These are phyloP conservation scores for Archaeoteleia sp. DNA, from an alignment of 2,888 invertebrate genomes.

Conservation along the genomic window DNA sequence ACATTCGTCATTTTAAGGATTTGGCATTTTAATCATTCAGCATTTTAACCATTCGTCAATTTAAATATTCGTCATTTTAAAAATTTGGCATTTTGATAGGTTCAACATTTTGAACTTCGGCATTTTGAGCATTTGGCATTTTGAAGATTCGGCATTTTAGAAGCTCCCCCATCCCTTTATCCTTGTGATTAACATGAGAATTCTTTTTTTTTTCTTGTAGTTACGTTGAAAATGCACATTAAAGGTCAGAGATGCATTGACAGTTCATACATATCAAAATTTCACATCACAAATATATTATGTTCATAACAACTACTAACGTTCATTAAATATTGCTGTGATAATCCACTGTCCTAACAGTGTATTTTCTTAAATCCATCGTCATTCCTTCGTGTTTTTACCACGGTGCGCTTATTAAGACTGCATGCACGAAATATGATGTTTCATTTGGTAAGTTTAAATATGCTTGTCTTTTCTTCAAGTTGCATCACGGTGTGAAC, in stretches of 20 bases:
- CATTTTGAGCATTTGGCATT: too few species aligned
- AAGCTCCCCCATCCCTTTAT: too few species aligned
- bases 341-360: slow-evolving; percentile 32
- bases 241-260: slow-evolving; percentile 43
- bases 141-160: too few species aligned
- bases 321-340: slow-evolving; percentile 44
- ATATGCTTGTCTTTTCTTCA: slow-evolving; percentile 21
- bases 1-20: too few species aligned
- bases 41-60: too few species aligned
- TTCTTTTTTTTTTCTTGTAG: too few species aligned
- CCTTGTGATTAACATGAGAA: too few species aligned
- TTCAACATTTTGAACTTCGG: too few species aligned
- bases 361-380: slow-evolving; percentile 31
- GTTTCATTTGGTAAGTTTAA: slow-evolving; percentile 47
- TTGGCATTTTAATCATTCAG: too few species aligned
- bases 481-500: slow-evolving; percentile 29
- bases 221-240: slow-evolving; percentile 26
- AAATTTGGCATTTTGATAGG: too few species aligned
- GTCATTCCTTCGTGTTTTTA: slow-evolving; percentile 12
- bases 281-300: slow-evolving; percentile 38
- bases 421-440: slow-evolving; percentile 33
- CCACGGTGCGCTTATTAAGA: slow-evolving; percentile 32
- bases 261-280: slow-evolving; percentile 49
- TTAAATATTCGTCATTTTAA: too few species aligned
- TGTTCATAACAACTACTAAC: slow-evolving; percentile 39